Conservation (phyloP, 2,113 vertebrate species). For the Rhombomys opimus region DNA sequence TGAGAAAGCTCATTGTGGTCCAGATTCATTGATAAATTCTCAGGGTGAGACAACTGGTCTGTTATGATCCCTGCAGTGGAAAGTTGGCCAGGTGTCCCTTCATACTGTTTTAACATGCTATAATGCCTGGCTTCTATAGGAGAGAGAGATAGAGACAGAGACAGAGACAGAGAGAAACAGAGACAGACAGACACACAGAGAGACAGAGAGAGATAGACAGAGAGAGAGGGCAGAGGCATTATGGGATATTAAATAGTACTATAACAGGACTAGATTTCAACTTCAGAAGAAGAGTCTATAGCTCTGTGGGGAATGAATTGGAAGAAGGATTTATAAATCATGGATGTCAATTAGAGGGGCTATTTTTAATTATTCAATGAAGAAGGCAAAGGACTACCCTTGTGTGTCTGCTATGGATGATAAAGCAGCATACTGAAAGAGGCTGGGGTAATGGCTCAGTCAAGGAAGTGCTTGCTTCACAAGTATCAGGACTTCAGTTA, state of each 20-base stretch:
- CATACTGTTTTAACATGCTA: background rate
- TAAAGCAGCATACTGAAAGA: background rate
- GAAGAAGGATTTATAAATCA: background rate
- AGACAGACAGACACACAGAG: too few species aligned
- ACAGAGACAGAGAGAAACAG: too few species aligned
- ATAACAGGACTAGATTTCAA: background rate
- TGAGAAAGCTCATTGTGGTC: background rate
- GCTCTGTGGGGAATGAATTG: background rate
- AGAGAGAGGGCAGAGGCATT: background rate
- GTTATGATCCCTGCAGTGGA: background rate
- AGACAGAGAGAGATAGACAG: background rate
- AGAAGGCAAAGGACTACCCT: background rate
- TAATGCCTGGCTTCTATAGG: background rate
- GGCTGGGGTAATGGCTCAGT: background rate
- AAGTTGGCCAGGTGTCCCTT: background rate
- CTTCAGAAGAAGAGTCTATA: background rate
- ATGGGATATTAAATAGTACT: background rate
- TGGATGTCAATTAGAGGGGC: background rate
- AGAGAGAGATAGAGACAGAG: too few species aligned
- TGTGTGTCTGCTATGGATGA: background rate
- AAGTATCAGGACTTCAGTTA: background rate
- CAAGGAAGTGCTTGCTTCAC: background rate
- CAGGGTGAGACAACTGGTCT: too few species aligned
- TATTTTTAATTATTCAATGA: background rate
- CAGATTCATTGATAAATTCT: background rate